Base-by-base conservation (phyloP, 2,888 invertebrate genomes). In the Pseudoips prasinana region DNA sequence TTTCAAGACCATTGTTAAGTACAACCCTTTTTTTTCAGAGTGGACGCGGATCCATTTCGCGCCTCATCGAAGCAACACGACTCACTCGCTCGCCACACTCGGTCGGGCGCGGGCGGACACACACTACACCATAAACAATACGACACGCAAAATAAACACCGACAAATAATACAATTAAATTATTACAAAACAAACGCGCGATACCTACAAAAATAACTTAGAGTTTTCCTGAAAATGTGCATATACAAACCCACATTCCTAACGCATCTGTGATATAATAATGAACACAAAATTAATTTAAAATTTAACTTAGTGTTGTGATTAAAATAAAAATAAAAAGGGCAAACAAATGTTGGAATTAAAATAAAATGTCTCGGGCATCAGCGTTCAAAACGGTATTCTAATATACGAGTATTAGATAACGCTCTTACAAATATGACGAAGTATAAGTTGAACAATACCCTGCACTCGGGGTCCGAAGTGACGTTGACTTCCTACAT, bases 361-460 rank as follows among this genome's bases (percentile, higher is more conserved):
- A 32, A 52, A 48, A 49, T 64, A 75, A 69, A 64, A 86, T 85
- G 86, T 81, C 81, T 50, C 79, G 84, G 23, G 77, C 74, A 25
- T 77, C 79, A 25, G 47, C 58, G 29, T 84, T 71, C 62, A 82
- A 81, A 71, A 76, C 77, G n/a, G 35, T 69, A 32, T 82, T 78
- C 48, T 83, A 75, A 62, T 46, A 48, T n/a, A n/a, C n/a, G n/a
- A n/a, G n/a, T n/a, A n/a, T n/a, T n/a, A n/a, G n/a, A n/a, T n/a
- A n/a, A n/a, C n/a, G n/a, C n/a, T n/a, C n/a, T n/a, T n/a, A n/a
- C n/a, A n/a, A n/a, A n/a, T n/a, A 90, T 90, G 90, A 90, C 90
- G 30, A 91, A 90, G 61, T 91, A 90, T 64, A 90, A 90, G 58
- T 57, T 91, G 56, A 90, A 87, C 62, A 87, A 89, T 52, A 72